A percentile compares a stretch with the other conserved stretches of the same genome.
phyloP scores from a whole-genome alignment of 2,888 invertebrate species.

The Trimorus sp. region DNA sequence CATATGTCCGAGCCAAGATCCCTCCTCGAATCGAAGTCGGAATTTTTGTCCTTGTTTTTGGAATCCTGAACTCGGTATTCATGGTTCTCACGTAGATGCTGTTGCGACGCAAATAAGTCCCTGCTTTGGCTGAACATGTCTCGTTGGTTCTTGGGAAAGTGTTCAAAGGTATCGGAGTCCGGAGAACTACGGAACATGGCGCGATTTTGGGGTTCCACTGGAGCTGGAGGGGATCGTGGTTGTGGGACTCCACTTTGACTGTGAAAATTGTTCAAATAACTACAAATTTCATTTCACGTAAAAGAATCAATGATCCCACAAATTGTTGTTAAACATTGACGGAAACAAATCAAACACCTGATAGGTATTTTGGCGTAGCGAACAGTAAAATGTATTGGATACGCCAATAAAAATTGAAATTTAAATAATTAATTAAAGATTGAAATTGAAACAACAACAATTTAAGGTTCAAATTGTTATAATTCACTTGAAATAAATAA shows the following conservation, averaged over 20 bases:
- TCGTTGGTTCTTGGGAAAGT: slow-evolving; percentile 78
- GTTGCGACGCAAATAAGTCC: slow-evolving; percentile 77
- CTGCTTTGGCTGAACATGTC: slow-evolving; percentile 80
- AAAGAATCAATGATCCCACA: too few species aligned
- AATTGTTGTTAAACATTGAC: too few species aligned
- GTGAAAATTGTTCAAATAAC: too few species aligned
- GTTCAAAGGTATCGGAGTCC: slow-evolving; percentile 78
- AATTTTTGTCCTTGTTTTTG: slow-evolving; percentile 75
- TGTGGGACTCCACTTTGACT: slow-evolving; percentile 83
- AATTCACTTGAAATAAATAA: too few species aligned
- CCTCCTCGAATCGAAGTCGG: slow-evolving; percentile 78
- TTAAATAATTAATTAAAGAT: too few species aligned
- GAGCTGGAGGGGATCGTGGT: slow-evolving; percentile 86
- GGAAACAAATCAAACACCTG: too few species aligned
- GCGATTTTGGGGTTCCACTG: slow-evolving; percentile 84
- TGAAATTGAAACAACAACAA: too few species aligned
- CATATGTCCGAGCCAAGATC: slow-evolving; percentile 77
- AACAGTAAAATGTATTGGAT: too few species aligned
- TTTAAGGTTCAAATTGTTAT: too few species aligned
- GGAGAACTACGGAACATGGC: slow-evolving; percentile 77
- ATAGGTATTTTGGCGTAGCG: too few species aligned
- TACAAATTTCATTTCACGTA: too few species aligned
- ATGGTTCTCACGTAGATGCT: slow-evolving; percentile 76
- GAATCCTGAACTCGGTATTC: slow-evolving; percentile 71
- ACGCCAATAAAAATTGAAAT: too few species aligned